Conservation (phyloP, 2,888 invertebrate genomes). For the Acleris sparsana region DNA sequence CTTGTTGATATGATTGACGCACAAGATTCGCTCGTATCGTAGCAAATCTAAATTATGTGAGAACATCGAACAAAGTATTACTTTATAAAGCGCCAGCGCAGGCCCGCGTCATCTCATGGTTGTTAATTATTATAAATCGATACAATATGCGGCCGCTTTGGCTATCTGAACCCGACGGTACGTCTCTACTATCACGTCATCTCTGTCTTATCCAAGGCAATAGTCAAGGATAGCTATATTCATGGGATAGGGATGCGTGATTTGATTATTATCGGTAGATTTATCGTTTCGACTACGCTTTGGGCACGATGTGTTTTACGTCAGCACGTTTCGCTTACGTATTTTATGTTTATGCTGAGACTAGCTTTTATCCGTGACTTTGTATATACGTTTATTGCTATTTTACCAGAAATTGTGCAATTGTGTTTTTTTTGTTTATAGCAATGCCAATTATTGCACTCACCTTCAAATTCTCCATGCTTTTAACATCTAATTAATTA, state of each 20-base stretch:
- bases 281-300: conserved; percentile 57
- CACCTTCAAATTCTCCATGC: too few species aligned
- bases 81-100: conserved; percentile 53
- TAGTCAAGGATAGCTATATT: conserved; percentile 10
- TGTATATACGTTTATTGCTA: too few species aligned
- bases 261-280: conserved; percentile 74
- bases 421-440: background rate
- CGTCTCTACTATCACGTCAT: conserved; percentile 6
- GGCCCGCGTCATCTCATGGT: conserved; percentile 66
- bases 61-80: conserved; percentile 39
- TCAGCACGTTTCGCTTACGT: conserved; percentile 26
- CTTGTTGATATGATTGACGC: conserved; percentile 8
- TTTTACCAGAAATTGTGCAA: background rate
- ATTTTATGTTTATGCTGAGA: conserved; percentile 18
- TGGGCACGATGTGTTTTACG: conserved; percentile 34
- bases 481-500: too few species aligned
- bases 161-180: conserved; percentile 8
- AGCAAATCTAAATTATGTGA: conserved; percentile 33
- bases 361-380: background rate
- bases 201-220: conserved; percentile 1
- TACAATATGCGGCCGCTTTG: conserved; percentile 44
- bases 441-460: too few species aligned
- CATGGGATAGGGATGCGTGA: conserved; percentile 41
- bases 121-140: conserved; percentile 76
- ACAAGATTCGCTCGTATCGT: conserved; percentile 14